Evolutionary conservation across 2,888 invertebrate species (phyloP).

Genomic region (Barypeithes pellucidus): DNA sequence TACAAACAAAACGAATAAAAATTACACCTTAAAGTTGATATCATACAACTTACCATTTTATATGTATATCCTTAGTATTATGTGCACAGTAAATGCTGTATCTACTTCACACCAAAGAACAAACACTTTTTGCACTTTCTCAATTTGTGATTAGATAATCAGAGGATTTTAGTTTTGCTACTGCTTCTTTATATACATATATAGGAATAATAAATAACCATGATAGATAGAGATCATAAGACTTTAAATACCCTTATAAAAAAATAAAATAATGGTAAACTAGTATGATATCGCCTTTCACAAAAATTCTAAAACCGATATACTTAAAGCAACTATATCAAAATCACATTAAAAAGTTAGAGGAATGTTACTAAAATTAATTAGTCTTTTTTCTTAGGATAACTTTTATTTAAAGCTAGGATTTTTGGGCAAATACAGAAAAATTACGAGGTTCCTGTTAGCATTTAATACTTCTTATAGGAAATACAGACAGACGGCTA

Average conservation of each 20-base stretch:
- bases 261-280: neutral
- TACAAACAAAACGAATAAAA: conserved; percentile 48
- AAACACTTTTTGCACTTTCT: too few species aligned
- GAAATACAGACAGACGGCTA: neutral
- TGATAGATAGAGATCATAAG: neutral
- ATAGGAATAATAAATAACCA: too few species aligned
- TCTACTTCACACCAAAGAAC: too few species aligned
- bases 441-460: neutral
- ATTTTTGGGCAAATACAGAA: conserved; percentile 21
- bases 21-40: conserved; percentile 55
- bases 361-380: conserved; percentile 42
- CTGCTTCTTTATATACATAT: too few species aligned
- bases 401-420: conserved; percentile 6
- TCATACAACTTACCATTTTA: conserved; percentile 49
- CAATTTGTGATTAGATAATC: too few species aligned
- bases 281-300: conserved; percentile 57
- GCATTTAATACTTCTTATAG: neutral
- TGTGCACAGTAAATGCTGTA: neutral
- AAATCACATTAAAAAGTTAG: conserved; percentile 38
- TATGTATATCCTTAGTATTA: too few species aligned
- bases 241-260: neutral
- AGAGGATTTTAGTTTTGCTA: too few species aligned
- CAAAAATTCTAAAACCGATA: conserved; percentile 45
- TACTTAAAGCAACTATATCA: conserved; percentile 21
- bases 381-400: conserved; percentile 32